Evolutionary conservation across 2,888 invertebrate species (phyloP), one percentile per base, ranked within the genome.

Genomic region (Pollenia griseotomentosa): DNA sequence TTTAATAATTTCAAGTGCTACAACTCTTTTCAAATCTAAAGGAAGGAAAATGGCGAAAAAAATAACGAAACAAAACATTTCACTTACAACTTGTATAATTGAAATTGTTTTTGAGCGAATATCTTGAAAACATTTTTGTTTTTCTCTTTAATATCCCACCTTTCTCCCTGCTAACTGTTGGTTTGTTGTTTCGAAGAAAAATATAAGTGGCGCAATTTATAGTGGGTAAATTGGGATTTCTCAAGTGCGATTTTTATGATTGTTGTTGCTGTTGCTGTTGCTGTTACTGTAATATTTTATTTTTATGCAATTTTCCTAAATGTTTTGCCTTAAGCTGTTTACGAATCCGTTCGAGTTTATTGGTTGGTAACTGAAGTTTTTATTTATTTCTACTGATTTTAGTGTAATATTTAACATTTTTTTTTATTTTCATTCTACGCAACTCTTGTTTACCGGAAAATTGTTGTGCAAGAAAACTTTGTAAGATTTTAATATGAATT

Each of bases 361-460:
- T 75, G 48, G 63, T 44, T 73, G 40, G 23, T 46, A 44, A 8
- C 42, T 57, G 2, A n/a, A 66, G 48, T 23, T 57, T 51, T 51
- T 19, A 40, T 57, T 46, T 57, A 63, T 46, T 65, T 63, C 42
- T 66, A 5, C n/a, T 51, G 12, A 51, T 65, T 63, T 44, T 78
- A 19, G 12, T 75, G 12, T 75, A 53, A 7, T 46, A 12, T 78
- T 57, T 46, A 1, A 10, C 10, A 8, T 44, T 51, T 12, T 33
- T 65, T 42, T 57, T 11, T 4, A 12, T 59, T 59, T 70, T 63
- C 44, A 19, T 11, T 57, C 12, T 68, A n/a, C 11, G 19, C 40
- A 70, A 42, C 9, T 19, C 63, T 77, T 85, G 71, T 66, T 81
- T 81, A 81, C 71, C 71, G 74, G 48, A 61, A 80, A 80, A 74